Conservation (phyloP, 2,113 vertebrate genomes). For the Aphelocoma coerulescens region DNA sequence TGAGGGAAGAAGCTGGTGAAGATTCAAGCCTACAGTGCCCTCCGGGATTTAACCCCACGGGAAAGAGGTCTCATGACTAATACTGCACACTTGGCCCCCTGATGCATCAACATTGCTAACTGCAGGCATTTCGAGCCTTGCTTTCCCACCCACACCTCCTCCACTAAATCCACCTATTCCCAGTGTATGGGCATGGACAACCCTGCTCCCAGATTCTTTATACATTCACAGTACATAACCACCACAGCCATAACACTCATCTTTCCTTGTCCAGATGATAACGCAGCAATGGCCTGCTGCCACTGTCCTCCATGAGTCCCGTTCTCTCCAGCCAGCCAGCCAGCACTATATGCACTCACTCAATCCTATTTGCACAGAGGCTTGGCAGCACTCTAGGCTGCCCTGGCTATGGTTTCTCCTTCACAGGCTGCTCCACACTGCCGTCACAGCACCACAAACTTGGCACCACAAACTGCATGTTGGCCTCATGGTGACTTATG, state of each 20-base stretch:
- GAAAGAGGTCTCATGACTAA: neutral
- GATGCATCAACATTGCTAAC: neutral
- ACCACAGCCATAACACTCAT: neutral
- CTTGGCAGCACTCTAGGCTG: neutral
- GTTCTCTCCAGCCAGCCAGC: neutral
- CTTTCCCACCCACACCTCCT: neutral
- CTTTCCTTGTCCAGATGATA: neutral
- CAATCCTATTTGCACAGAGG: neutral
- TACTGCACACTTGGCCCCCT: fast-evolving
- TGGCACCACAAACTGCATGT: neutral
- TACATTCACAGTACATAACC: fast-evolving
- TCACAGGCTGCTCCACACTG: neutral
- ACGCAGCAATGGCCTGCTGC: neutral
- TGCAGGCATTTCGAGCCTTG: neutral
- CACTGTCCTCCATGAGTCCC: neutral
- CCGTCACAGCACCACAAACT: neutral
- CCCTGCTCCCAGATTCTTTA: neutral
- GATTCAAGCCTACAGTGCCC: neutral
- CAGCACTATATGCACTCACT: neutral
- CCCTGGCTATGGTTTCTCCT: neutral
- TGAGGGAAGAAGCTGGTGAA: neutral
- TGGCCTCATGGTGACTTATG: neutral
- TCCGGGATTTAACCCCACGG: fast-evolving
- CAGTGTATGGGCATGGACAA: neutral
- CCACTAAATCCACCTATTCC: neutral